These are phyloP conservation scores for Lycaon pictus DNA, from an alignment of 2,113 vertebrate genomes.

Conservation along the genomic window DNA sequence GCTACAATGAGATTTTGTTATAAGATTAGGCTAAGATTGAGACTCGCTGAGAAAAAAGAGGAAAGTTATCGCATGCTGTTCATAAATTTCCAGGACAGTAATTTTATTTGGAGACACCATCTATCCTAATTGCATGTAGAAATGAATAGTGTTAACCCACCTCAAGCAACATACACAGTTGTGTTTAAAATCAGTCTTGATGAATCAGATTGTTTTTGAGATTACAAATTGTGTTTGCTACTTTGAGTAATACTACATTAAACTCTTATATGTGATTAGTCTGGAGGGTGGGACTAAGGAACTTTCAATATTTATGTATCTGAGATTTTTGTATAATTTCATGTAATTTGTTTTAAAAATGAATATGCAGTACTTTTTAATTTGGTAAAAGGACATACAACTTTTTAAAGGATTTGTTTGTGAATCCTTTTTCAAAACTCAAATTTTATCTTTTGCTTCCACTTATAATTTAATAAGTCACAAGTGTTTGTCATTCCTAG, in stretches of 20 bases:
- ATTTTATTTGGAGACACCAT: not conserved
- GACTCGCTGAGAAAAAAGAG: not conserved
- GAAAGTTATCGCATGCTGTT: not conserved
- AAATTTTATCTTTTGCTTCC: not conserved
- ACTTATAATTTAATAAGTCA: not conserved
- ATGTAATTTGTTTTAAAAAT: slow-evolving; percentile 40
- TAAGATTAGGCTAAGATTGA: not conserved
- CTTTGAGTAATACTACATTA: not conserved
- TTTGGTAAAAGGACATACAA: not conserved
- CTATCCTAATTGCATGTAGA: not conserved
- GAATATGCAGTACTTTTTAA: not conserved
- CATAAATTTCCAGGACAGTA: not conserved
- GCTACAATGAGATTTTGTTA: slow-evolving; percentile 1
- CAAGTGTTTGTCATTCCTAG: not conserved
- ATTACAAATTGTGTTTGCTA: not conserved
- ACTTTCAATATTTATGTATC: not conserved
- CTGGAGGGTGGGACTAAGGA: not conserved
- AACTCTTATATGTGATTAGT: not conserved
- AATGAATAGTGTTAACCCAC: not conserved
- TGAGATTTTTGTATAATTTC: not conserved
- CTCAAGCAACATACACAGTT: not conserved
- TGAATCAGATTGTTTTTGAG: not conserved
- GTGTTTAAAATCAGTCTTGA: slow-evolving; percentile 14
- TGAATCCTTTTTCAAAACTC: slow-evolving; percentile 1
- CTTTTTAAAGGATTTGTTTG: not conserved